phyloP scores from a whole-genome alignment of 1,140 invertebrate genomes.

The Diprion similis region DNA sequence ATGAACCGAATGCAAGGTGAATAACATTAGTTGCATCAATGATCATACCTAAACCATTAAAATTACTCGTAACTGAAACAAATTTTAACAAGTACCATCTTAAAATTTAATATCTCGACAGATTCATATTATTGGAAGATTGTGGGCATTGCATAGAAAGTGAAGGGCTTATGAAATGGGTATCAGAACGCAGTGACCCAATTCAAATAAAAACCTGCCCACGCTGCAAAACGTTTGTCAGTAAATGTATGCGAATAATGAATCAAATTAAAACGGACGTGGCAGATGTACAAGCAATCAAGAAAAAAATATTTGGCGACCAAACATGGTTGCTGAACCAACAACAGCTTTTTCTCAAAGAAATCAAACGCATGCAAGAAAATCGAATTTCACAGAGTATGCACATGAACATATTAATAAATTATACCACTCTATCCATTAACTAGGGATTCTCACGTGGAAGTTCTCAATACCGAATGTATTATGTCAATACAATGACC shows the following conservation, averaged over 20 bases:
- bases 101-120: conserved; percentile 39
- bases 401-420: too few relatives aligned
- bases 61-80: not conserved
- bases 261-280: conserved; percentile 64
- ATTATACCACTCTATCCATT: too few relatives aligned
- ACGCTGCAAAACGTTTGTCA: conserved; percentile 68
- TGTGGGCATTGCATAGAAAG: conserved; percentile 70
- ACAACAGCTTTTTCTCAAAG: not conserved
- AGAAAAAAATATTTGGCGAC: conserved; percentile 58
- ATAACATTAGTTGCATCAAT: conserved; percentile 39
- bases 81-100: conserved; percentile 33
- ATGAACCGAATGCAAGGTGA: conserved; percentile 64
- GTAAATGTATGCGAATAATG: conserved; percentile 67
- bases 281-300: conserved; percentile 65
- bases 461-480: too few relatives aligned
- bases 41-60: too few relatives aligned
- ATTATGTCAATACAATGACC: too few relatives aligned
- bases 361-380: not conserved
- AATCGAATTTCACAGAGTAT: too few relatives aligned
- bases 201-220: conserved; percentile 70
- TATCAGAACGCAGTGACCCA: conserved; percentile 53
- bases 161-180: conserved; percentile 63
- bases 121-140: conserved; percentile 70
- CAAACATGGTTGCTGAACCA: not conserved
- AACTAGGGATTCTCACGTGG: too few relatives aligned